A percentile compares a stretch with the other conserved stretches of the same genome.
phyloP scores from a whole-genome alignment of 2,888 invertebrate genomes.

The Anarsia innoxiella region DNA sequence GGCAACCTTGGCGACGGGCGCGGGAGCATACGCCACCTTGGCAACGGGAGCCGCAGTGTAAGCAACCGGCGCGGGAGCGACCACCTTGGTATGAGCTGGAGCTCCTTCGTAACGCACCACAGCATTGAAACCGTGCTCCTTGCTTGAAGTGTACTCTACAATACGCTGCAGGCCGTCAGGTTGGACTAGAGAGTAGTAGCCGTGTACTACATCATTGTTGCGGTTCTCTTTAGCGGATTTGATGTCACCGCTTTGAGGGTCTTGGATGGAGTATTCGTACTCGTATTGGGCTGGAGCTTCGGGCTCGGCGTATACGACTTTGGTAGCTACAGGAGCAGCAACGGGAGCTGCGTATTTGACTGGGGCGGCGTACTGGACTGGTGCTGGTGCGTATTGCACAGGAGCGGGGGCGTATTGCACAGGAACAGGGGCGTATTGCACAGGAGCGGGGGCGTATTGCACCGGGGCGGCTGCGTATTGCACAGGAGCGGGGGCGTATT shows the following conservation, averaged over 20 bases:
- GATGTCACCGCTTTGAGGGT: slow-evolving; percentile 39
- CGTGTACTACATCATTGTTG: slow-evolving; percentile 36
- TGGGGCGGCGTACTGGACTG: slow-evolving; percentile 11
- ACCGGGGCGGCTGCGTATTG: slow-evolving; percentile 23
- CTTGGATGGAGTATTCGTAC: slow-evolving; percentile 38
- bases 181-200: slow-evolving; percentile 40
- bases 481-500: not conserved
- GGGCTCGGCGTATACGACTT: slow-evolving; percentile 24
- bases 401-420: slow-evolving; percentile 15
- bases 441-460: slow-evolving; percentile 29
- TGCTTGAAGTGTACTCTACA: slow-evolving; percentile 39
- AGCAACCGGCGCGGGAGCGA: slow-evolving; percentile 10
- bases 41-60: slow-evolving; percentile 25
- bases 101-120: slow-evolving; percentile 39
- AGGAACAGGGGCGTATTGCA: not conserved
- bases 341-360: slow-evolving; percentile 18
- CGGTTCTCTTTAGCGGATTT: slow-evolving; percentile 40
- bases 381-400: slow-evolving; percentile 14
- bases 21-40: slow-evolving; percentile 28
- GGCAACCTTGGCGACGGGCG: slow-evolving; percentile 24
- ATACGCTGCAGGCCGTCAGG: slow-evolving; percentile 41
- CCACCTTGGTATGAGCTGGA: slow-evolving; percentile 15
- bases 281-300: slow-evolving; percentile 35
- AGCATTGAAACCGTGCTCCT: slow-evolving; percentile 39
- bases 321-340: slow-evolving; percentile 28